These are phyloP conservation scores for Hypselothyrea guttata DNA, from an alignment of 2,888 invertebrate species.

Conservation along the genomic window DNA sequence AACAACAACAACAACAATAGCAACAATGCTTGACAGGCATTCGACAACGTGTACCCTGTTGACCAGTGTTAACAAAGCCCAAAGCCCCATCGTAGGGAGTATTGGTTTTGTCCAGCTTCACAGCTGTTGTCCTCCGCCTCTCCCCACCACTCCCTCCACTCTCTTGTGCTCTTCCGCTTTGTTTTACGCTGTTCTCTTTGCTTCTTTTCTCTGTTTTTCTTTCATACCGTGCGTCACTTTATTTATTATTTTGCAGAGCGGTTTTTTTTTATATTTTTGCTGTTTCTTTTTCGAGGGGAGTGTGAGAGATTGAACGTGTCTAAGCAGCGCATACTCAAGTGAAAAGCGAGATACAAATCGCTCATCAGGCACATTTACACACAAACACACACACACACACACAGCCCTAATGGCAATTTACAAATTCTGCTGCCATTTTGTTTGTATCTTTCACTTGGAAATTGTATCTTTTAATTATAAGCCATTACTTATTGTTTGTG, in stretches of 20 bases:
- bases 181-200: not conserved
- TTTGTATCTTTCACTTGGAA: slow-evolving; percentile 33
- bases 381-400: slow-evolving; percentile 10
- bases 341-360: slow-evolving; percentile 25
- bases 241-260: slow-evolving; percentile 41
- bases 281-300: slow-evolving; percentile 5
- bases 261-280: slow-evolving; percentile 8
- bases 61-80: slow-evolving; percentile 42
- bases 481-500: too few relatives aligned
- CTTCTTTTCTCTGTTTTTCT: slow-evolving; percentile 18
- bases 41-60: slow-evolving; percentile 52
- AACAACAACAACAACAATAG: slow-evolving; percentile 43
- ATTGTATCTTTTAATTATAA: slow-evolving; percentile 67
- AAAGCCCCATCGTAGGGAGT: not conserved
- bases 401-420: slow-evolving; percentile 54
- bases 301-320: slow-evolving; percentile 32
- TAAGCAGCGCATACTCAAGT: slow-evolving; percentile 46
- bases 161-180: not conserved
- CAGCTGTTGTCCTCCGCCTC: slow-evolving; percentile 9
- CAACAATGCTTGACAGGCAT: slow-evolving; percentile 61
- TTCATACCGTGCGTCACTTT: slow-evolving; percentile 41
- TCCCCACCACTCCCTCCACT: too few relatives aligned
- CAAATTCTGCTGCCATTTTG: slow-evolving; percentile 47
- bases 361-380: slow-evolving; percentile 1
- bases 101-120: slow-evolving; percentile 19